Base-by-base conservation (phyloP, 2,888 invertebrate species). In the Pseudococcus jackbeardsleyi region DNA sequence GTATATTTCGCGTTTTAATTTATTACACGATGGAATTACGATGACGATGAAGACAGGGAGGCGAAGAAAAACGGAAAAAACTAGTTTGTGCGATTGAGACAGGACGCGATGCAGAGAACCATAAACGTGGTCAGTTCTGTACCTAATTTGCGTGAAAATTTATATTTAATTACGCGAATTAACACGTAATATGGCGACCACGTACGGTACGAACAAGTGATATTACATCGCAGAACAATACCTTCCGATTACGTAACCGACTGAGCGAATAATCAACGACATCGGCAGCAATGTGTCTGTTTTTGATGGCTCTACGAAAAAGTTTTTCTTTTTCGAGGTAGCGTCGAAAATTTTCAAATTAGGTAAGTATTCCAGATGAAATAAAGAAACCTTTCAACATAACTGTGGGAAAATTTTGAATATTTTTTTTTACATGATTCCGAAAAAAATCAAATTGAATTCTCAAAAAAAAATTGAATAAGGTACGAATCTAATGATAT, bases 1-100 rank as follows among this genome's bases (percentile, higher is more conserved):
- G 72, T 72, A 22, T 22, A 72, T 72, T 72, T 72, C 72, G 72
- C 72, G 33, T 72, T 33, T 72, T 64, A 64, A 64, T 64, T 64
- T 68, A 68, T 68, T 68, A 68, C 12, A 42, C 0, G 26, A 68
- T n/a, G 26, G 68, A 68, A 68, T 68, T 68, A 64, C n/a, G 64
- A 6, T 8, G n/a, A 5, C 64, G 64, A 19, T 15, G 59, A 17
- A 54, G 54, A 7, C 12, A 54, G 15, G 59, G 59, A 64, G 22
- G 22, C 11, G 22, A 64, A 33, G 26, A 33, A 33, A 33, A 33
- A 64, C 64, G 64, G 22, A 64, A 64, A 22, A 64, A 64, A 64
- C 22, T 64, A 64, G 22, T 64, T 64, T 17, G 54, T n/a, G 54
- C 42, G 42, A 9, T 9, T 42, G 42, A 42, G 42, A 42, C 42